phyloP scores from a whole-genome alignment of 1,140 invertebrate species.

The Macrosteles quadrilineatus region DNA sequence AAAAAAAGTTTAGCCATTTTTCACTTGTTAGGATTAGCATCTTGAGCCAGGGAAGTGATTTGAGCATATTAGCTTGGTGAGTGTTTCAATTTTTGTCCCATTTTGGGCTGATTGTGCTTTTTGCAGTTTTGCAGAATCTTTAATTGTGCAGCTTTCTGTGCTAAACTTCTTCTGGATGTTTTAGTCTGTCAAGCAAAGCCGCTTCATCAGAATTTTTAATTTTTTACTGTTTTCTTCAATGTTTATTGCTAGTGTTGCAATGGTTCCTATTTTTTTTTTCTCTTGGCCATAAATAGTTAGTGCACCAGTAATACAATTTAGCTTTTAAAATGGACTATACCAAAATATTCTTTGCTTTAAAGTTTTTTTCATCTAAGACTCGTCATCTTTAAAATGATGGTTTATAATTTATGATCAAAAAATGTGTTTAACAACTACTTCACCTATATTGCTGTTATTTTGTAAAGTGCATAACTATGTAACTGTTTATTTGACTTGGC shows the following conservation, averaged over 20 bases:
- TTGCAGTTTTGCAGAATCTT: background rate
- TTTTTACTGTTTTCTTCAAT: background rate
- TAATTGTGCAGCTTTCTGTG: background rate
- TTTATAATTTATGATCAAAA: too few species aligned
- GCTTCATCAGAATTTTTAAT: background rate
- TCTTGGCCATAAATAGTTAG: background rate
- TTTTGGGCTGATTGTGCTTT: background rate
- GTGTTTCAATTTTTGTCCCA: background rate
- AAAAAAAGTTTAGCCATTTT: too few species aligned
- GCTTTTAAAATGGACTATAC: too few species aligned
- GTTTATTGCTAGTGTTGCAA: too few species aligned
- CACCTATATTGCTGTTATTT: too few species aligned
- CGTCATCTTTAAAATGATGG: too few species aligned
- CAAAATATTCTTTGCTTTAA: too few species aligned
- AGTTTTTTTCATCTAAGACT: too few species aligned
- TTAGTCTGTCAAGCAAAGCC: background rate
- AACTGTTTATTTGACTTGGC: too few species aligned
- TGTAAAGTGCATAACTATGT: too few species aligned
- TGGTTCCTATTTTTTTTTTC: background rate
- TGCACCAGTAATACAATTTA: too few species aligned
- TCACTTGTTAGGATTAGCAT: constrained; percentile 1
- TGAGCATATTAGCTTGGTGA: constrained; percentile 14
- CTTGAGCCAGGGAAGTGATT: constrained; percentile 6
- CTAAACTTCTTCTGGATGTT: background rate
- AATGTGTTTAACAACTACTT: too few species aligned